Evolutionary conservation across 2,113 vertebrate genomes (phyloP), one percentile per base, ranked within the genome.

Genomic region (Rhinolophus sinicus): DNA sequence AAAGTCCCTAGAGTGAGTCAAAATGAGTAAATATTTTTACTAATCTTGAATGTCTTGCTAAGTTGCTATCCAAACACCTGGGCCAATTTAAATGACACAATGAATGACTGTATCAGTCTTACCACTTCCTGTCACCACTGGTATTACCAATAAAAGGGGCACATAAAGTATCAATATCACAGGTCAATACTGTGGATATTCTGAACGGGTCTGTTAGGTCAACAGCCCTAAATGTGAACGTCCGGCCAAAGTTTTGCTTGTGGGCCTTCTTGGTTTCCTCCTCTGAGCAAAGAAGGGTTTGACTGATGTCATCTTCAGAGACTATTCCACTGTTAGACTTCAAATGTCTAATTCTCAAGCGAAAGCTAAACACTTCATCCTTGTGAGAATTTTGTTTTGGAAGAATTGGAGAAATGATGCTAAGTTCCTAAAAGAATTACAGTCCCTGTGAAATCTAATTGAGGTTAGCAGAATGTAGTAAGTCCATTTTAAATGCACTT

Each of bases 131-230:
- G 56, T 16, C 47, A 24, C 26, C 5, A 5, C 6, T 2, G 9
- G 35, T 1, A 30, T 12, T 5, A 8, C 1, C 15, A 30, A 9
- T 38, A 6, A 52, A 73, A 60, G 21, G 28, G 22, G 13, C 6
- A 0, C 2, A 18, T 7, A 1, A 22, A 40, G 30, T 8, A 0
- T 9, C 64, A 28, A 5, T 0, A 14, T 1, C 22, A 26, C 3
- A 38, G 90, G 11, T 26, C 35, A 18, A 2, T 12, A 15, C 0
- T 3, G 60, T 2, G 44, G 24, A 9, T 13, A 0, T 9, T 28
- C 54, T 18, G 56, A 72, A 24, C 8, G 0, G 22, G 35, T 22
- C 38, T 13, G 1, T 9, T 2, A 4, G 70, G 2, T 5, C 33
- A 8, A 14, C 21, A 56, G 33, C n/a, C 6, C 18, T 0, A 0